A percentile compares a stretch with the other conserved stretches of the same genome.
Evolutionary conservation across 2,113 vertebrate species (phyloP).

Genomic region (Pseudolaguvia tuberculata): DNA sequence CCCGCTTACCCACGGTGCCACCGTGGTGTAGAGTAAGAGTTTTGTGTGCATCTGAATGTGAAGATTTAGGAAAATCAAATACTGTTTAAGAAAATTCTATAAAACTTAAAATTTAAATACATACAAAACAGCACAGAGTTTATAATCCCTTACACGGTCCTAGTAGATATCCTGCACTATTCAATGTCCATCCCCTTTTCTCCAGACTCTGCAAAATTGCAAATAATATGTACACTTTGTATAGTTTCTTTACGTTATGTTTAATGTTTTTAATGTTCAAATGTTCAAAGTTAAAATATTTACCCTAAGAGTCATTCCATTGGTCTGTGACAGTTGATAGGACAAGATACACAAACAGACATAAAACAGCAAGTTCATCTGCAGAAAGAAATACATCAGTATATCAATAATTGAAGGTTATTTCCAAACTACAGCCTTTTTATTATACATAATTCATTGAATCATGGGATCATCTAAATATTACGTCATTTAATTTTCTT

Average conservation of each 20-base stretch:
- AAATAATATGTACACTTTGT: background rate
- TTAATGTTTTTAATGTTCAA: background rate
- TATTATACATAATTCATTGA: background rate
- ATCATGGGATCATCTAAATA: background rate
- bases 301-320: slow-evolving; percentile 41
- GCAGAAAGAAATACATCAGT: background rate
- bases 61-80: background rate
- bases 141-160: slow-evolving; percentile 59
- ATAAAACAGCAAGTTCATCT: slow-evolving; percentile 34
- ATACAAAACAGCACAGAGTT: background rate
- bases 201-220: slow-evolving; percentile 55
- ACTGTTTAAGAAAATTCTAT: background rate
- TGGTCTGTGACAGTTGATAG: slow-evolving; percentile 36
- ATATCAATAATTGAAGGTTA: background rate
- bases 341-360: slow-evolving; percentile 35
- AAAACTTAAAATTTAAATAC: background rate
- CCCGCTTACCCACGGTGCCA: slow-evolving; percentile 31
- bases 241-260: background rate
- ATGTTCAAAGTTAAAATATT: background rate
- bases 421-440: background rate
- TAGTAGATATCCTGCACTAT: slow-evolving; percentile 64
- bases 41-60: slow-evolving; percentile 45
- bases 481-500: background rate
- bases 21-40: slow-evolving; percentile 41
- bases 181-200: slow-evolving; percentile 64